Conservation (phyloP, 1,140 invertebrate genomes). For the Holcopasites calliopsidis region DNA sequence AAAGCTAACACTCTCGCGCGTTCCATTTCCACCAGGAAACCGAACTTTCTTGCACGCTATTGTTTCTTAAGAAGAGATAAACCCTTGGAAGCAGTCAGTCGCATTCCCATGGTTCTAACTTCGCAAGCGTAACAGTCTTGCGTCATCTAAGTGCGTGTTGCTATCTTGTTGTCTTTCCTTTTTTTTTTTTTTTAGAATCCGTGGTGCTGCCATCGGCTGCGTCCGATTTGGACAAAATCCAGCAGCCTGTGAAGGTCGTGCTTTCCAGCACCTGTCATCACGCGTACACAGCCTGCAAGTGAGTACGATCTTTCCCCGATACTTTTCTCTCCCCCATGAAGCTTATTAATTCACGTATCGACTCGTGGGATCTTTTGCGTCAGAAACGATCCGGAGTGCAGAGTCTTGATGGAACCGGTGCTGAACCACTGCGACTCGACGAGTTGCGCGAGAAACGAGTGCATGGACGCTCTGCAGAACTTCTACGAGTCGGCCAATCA, state of each 20-base stretch:
- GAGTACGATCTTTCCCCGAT: slow-evolving; percentile 58
- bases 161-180: not conserved
- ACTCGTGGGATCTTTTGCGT: slow-evolving; percentile 63
- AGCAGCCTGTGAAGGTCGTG: slow-evolving; percentile 72
- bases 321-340: no score
- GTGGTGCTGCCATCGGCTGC: slow-evolving; percentile 37
- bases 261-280: slow-evolving; percentile 77
- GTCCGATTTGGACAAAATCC: slow-evolving; percentile 70
- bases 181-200: slow-evolving; percentile 30
- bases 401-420: slow-evolving; percentile 87
- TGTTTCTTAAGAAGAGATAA: not conserved
- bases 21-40: not conserved
- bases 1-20: not conserved
- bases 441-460: slow-evolving; percentile 89
- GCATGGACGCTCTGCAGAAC: slow-evolving; percentile 91
- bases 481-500: slow-evolving; percentile 90
- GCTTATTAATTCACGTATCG: not conserved
- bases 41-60: not conserved
- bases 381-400: slow-evolving; percentile 89
- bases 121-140: not conserved
- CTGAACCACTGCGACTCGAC: slow-evolving; percentile 88
- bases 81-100: not conserved
- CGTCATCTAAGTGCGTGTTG: no score
- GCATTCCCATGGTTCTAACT: not conserved
- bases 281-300: slow-evolving; percentile 78